Percentiles rank a stretch among this genome's conserved stretches.
Conservation (phyloP, 2,113 vertebrate genomes). For the Speoplatyrhinus poulsoni region DNA sequence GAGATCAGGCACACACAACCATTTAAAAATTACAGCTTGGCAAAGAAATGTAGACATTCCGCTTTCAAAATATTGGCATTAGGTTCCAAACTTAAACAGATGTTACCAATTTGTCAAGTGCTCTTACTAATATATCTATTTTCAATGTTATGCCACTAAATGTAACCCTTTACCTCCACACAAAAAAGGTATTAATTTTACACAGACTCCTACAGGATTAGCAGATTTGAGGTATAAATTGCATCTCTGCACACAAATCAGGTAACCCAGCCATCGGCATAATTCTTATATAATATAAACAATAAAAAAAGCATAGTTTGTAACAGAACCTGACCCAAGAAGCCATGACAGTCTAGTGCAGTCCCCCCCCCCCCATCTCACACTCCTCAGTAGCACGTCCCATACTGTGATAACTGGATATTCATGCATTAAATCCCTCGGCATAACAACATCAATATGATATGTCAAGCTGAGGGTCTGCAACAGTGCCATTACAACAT, state of each 20-base stretch:
- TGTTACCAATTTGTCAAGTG: slow-evolving; percentile 15
- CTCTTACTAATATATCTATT: slow-evolving; percentile 13
- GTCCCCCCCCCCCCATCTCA: background rate
- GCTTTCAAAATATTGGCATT: background rate
- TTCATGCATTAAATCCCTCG: slow-evolving; percentile 14
- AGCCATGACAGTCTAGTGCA: background rate
- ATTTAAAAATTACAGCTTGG: slow-evolving; percentile 38
- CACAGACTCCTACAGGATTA: slow-evolving; percentile 67
- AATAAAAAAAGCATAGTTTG: background rate
- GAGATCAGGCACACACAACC: slow-evolving; percentile 22
- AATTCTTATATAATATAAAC: slow-evolving; percentile 4
- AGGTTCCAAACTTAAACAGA: slow-evolving; percentile 24
- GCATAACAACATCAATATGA: slow-evolving; percentile 44
- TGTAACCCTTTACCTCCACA: slow-evolving; percentile 35
- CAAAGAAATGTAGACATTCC: slow-evolving; percentile 27
- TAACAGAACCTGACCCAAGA: background rate
- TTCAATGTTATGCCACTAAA: slow-evolving; percentile 1
- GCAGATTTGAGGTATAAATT: slow-evolving; percentile 53
- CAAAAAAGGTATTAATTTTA: slow-evolving; percentile 14
- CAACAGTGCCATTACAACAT: slow-evolving; percentile 32
- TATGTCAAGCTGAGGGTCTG: slow-evolving; percentile 22
- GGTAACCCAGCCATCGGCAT: slow-evolving; percentile 28
- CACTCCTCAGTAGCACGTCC: background rate
- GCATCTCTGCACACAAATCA: slow-evolving; percentile 37
- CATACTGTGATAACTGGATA: too few relatives aligned